phyloP scores from a whole-genome alignment of 2,113 vertebrate species.

The Cavia aperea region DNA sequence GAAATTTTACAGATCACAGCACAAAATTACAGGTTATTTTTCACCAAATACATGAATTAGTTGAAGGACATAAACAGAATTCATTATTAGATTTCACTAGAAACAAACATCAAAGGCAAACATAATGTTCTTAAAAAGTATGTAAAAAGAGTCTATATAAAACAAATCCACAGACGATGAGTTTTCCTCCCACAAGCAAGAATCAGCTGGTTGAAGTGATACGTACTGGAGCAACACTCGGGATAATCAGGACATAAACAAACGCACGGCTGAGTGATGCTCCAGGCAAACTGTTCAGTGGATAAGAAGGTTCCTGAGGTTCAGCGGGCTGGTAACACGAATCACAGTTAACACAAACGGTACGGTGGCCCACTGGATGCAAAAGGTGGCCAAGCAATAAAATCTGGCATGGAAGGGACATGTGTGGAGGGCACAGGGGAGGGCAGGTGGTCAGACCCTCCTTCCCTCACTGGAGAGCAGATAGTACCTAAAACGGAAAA shows the following conservation, averaged over 20 bases:
- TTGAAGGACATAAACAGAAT: neutral
- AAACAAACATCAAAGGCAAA: neutral
- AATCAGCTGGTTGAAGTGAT: neutral
- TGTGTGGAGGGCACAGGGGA: rapidly evolving
- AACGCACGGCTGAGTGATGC: neutral
- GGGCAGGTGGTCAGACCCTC: neutral
- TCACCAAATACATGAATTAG: neutral
- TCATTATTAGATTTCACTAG: neutral
- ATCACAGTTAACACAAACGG: neutral
- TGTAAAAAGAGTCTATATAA: neutral
- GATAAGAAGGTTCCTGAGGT: neutral
- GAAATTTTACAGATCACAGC: neutral
- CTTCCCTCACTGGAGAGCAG: neutral
- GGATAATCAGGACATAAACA: neutral
- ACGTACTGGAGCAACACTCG: neutral
- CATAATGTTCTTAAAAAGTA: neutral
- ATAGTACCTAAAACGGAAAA: neutral
- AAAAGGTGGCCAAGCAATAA: neutral
- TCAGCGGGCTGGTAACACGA: neutral
- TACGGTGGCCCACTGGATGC: neutral
- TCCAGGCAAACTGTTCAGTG: neutral
- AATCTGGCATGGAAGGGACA: neutral
- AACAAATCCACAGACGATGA: neutral
- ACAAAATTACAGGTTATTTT: neutral
- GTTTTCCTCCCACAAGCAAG: neutral